phyloP scores from a whole-genome alignment of 2,888 invertebrate species.

The Galeruca laticollis region DNA sequence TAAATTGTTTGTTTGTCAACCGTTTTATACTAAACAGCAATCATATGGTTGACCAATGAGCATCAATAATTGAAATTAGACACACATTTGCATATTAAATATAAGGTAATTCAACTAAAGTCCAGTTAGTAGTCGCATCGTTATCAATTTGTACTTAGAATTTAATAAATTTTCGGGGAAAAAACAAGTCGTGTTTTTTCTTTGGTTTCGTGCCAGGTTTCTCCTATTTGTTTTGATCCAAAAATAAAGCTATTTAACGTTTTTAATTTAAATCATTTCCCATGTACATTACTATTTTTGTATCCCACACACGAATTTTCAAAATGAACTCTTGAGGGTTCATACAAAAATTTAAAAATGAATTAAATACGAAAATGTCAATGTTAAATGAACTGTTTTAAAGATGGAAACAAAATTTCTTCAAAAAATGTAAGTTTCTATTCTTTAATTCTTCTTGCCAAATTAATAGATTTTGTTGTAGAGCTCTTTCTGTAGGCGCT shows the following conservation, averaged over 20 bases:
- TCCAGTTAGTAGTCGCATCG: no score
- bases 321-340: background rate
- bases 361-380: no score
- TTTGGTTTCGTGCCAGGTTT: constrained; percentile 18
- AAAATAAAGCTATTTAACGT: constrained; percentile 13
- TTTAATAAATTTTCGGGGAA: background rate
- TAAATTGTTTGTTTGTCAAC: constrained; percentile 23
- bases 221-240: background rate
- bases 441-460: no score
- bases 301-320: background rate
- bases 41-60: constrained; percentile 15
- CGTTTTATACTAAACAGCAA: constrained; percentile 24
- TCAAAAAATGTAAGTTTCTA: no score
- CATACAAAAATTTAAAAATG: background rate
- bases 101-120: no score
- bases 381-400: no score
- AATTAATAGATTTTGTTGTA: no score
- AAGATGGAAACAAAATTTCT: no score
- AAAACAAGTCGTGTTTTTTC: constrained; percentile 4
- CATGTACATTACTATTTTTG: background rate
- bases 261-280: constrained; percentile 12
- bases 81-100: constrained; percentile 15
- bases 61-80: constrained; percentile 27
- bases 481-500: no score
- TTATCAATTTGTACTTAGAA: no score